Base-by-base conservation (phyloP, 2,113 vertebrate genomes). In the Cyprinodon tularosa region DNA sequence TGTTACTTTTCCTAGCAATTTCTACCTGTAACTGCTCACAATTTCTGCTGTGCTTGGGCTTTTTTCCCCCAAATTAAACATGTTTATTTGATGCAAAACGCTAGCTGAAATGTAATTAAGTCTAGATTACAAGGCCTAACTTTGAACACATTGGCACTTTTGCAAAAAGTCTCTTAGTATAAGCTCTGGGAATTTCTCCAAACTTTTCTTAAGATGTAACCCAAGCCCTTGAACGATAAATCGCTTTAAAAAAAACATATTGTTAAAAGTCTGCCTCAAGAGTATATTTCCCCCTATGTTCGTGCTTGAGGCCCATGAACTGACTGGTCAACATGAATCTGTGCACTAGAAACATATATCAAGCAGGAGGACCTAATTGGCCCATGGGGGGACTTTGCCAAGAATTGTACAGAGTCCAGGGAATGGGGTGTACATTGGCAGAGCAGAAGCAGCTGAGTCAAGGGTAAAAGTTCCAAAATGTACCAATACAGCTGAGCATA, bases 291-390 rank as follows among this genome's bases (percentile, higher is more conserved):
- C 12, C 4, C 64, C 37, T 37, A 14, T n/a, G 15, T 42, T 10
- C 11, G 73, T 60, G 81, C 84, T 88, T 89, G 85, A 90, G 89
- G 77, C 47, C 48, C 64, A 73, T 75, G 73, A 83, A 83, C 83
- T 80, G 82, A 84, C 83, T 72, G 71, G 63, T 64, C 17, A 11
- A 53, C 72, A 45, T 14, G 38, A 82, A 72, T 40, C 78, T 45
- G 68, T 3, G n/a, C 48, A 53, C 82, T 57, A 68, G 78, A 71
- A 42, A 75, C 60, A 86, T 63, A 88, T 72, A 77, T 82, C 65
- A 83, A 78, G 68, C 68, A 72, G 50, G 77, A 83, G 68, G 80
- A 82, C 78, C 66, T 89, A 92, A 90, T 91, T 89, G 84, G 88
- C 74, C 87, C 77, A 9, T 12, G 12, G 88, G 89, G 83, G 71